Evolutionary conservation across 2,113 vertebrate genomes (phyloP).

Genomic region (Eleginops maclovinus): DNA sequence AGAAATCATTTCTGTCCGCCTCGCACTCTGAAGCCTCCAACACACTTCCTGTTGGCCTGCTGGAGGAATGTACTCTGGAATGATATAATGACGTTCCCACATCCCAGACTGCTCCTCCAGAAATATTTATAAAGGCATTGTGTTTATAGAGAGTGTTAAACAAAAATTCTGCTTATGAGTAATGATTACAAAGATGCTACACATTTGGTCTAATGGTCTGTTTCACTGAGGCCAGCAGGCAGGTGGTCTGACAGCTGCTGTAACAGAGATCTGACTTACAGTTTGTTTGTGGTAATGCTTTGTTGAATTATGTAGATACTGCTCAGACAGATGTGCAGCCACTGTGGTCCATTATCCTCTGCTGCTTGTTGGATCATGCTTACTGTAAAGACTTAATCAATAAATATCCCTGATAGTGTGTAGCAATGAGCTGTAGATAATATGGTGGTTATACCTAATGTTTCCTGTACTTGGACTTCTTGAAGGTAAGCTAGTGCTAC

Average conservation of each 20-base stretch:
- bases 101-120: conserved; percentile 31
- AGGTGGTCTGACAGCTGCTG: conserved; percentile 63
- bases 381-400: neutral
- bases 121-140: conserved; percentile 47
- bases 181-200: conserved; percentile 37
- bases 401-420: neutral
- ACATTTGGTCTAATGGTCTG: conserved; percentile 22
- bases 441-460: neutral
- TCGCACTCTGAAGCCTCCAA: conserved; percentile 46
- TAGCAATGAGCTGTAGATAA: neutral
- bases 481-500: neutral
- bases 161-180: conserved; percentile 23
- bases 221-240: conserved; percentile 20
- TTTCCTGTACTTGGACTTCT: neutral
- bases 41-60: conserved; percentile 63
- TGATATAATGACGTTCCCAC: conserved; percentile 62
- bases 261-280: conserved; percentile 28
- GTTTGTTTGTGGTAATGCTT: conserved; percentile 22
- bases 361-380: neutral
- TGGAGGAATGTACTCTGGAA: conserved; percentile 62
- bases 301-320: conserved; percentile 16
- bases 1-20: conserved; percentile 53
- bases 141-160: conserved; percentile 49
- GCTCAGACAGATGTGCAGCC: conserved; percentile 10
- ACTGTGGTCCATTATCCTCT: neutral